These are phyloP conservation scores for Hirtodrosophila duncani DNA, from an alignment of 2,888 invertebrate genomes.

Conservation along the genomic window DNA sequence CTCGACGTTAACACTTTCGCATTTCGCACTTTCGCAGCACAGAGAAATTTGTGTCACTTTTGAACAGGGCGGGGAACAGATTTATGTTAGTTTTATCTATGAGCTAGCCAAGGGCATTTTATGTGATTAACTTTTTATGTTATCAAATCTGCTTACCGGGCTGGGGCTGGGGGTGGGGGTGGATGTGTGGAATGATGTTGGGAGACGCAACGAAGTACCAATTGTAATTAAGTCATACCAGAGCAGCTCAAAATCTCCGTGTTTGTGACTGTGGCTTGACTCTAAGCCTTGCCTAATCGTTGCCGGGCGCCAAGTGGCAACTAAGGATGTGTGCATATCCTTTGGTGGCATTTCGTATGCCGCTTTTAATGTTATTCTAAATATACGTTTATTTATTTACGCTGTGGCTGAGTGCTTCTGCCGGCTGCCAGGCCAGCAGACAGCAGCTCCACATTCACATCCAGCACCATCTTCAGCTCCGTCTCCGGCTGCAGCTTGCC, in stretches of 20 bases:
- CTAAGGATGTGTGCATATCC: too few relatives aligned
- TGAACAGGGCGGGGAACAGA: not conserved
- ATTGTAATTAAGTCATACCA: conserved; percentile 19
- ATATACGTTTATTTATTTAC: conserved; percentile 66
- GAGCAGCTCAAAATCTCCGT: too few relatives aligned
- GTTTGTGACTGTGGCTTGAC: too few relatives aligned
- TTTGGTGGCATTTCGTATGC: too few relatives aligned
- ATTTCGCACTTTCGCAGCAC: conserved; percentile 30
- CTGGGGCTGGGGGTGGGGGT: too few relatives aligned
- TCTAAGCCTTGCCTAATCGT: too few relatives aligned
- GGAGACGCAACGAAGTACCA: conserved; percentile 5
- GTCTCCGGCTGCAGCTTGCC: not conserved
- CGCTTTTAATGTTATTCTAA: conserved; percentile 52
- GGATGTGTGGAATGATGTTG: too few relatives aligned
- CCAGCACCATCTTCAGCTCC: not conserved
- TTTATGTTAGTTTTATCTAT: too few relatives aligned
- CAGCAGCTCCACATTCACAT: conserved; percentile 23
- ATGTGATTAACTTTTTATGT: conserved; percentile 46
- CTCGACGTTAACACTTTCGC: conserved; percentile 4
- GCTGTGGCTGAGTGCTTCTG: conserved; percentile 43
- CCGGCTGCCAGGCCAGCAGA: conserved; percentile 8
- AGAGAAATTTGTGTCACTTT: conserved; percentile 56
- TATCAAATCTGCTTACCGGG: conserved; percentile 29
- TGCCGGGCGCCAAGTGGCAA: too few relatives aligned
- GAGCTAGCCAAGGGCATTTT: conserved; percentile 29